Conservation (phyloP, 1,140 invertebrate species). For the Anthonomus grandis region DNA sequence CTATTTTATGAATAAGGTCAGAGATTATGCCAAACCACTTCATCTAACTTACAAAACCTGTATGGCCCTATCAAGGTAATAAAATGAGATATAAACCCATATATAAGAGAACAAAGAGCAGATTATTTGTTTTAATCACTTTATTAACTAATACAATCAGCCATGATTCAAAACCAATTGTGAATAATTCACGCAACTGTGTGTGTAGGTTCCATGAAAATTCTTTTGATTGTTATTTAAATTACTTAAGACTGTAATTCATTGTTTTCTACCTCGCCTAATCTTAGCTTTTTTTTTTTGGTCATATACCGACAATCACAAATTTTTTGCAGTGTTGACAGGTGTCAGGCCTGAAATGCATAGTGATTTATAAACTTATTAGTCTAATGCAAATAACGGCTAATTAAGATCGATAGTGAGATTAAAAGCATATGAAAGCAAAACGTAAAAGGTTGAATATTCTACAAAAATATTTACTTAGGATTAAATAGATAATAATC, state of each 20-base stretch:
- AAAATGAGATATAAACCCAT: slow-evolving; percentile 1
- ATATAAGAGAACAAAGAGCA: background rate
- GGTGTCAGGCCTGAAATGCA: no score
- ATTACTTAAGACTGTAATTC: slow-evolving; percentile 1
- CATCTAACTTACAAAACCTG: background rate
- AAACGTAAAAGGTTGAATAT: no score
- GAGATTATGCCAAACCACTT: background rate
- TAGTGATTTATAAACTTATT: no score
- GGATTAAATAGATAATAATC: no score
- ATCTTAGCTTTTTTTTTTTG: no score
- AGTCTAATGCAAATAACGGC: no score
- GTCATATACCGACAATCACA: background rate
- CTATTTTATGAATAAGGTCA: no score
- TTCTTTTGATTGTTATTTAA: slow-evolving; percentile 15
- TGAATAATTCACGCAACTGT: slow-evolving; percentile 19
- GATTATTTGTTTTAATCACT: slow-evolving; percentile 7
- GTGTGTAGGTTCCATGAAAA: slow-evolving; percentile 18
- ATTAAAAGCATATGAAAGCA: no score
- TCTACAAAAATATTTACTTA: no score
- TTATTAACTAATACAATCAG: slow-evolving; percentile 13
- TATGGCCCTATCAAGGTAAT: background rate
- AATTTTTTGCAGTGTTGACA: background rate
- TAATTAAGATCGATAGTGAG: no score
- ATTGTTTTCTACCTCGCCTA: slow-evolving; percentile 5
- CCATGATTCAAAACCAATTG: slow-evolving; percentile 19